Conservation (phyloP, 1,140 invertebrate genomes). For the Meloidogyne floridensis region DNA sequence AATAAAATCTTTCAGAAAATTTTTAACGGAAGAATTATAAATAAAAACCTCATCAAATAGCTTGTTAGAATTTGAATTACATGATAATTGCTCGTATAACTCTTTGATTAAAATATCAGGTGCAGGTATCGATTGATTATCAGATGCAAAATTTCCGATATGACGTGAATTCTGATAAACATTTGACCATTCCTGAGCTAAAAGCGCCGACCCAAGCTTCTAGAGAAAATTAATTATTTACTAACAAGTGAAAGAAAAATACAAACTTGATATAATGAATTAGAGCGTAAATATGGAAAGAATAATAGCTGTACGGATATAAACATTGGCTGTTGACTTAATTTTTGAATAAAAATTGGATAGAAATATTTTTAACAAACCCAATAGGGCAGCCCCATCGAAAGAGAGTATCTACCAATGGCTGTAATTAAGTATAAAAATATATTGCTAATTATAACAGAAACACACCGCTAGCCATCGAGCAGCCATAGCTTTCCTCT, state of each 20-base stretch:
- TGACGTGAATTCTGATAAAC: conserved; percentile 9
- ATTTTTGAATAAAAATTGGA: too few species aligned
- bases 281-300: conserved; percentile 49
- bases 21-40: conserved; percentile 17
- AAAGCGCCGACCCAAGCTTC: conserved; percentile 47
- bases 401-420: conserved; percentile 43
- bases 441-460: background rate
- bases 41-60: conserved; percentile 7
- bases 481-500: conserved; percentile 50
- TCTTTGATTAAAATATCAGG: background rate
- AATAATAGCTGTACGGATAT: conserved; percentile 50
- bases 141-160: background rate
- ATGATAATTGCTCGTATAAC: background rate
- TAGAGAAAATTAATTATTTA: conserved; percentile 12
- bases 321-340: conserved; percentile 39
- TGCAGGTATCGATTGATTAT: background rate
- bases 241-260: background rate
- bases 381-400: conserved; percentile 24
- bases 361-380: too few species aligned
- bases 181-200: conserved; percentile 44
- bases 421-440: background rate
- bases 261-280: conserved; percentile 44
- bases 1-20: conserved; percentile 8
- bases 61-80: background rate
- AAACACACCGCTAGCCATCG: conserved; percentile 50